Conservation (phyloP, 1,140 invertebrate species). For the Orchesella cincta region DNA sequence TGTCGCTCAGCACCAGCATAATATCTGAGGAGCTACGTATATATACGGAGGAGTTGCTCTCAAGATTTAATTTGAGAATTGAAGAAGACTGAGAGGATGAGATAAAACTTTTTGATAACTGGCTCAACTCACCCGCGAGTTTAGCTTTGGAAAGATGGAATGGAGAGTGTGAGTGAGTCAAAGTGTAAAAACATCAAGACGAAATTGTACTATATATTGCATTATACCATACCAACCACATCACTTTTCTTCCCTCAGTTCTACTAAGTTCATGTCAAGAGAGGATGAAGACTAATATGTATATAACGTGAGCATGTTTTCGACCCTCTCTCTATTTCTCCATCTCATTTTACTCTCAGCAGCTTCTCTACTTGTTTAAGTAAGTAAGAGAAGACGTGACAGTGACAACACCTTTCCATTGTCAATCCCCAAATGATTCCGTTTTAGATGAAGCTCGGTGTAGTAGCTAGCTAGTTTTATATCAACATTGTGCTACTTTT, state of each 20-base stretch:
- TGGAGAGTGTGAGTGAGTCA: background rate
- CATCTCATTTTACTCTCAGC: too few relatives aligned
- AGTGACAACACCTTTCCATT: conserved; percentile 20
- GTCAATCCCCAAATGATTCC: conserved; percentile 5
- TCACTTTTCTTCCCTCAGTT: background rate
- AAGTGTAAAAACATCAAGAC: background rate
- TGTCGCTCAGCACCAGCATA: too few relatives aligned
- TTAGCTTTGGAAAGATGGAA: background rate
- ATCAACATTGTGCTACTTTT: background rate
- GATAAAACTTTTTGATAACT: background rate
- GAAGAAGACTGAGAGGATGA: background rate
- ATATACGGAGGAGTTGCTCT: too few relatives aligned
- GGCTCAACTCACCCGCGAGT: background rate
- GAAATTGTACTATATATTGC: background rate
- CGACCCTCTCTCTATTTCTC: background rate
- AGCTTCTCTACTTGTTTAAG: background rate
- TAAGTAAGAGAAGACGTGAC: background rate
- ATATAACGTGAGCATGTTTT: too few relatives aligned
- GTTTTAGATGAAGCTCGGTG: background rate
- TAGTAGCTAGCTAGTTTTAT: too few relatives aligned
- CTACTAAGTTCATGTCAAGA: background rate
- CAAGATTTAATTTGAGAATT: conserved; percentile 21
- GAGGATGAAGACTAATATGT: too few relatives aligned
- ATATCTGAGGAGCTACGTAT: too few relatives aligned
- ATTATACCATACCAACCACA: background rate